A percentile compares a stretch with the other conserved stretches of the same genome.
Conservation (phyloP, 30 jellyfish, hydroid and myxozoan species). For the Hydractinia echinata region DNA sequence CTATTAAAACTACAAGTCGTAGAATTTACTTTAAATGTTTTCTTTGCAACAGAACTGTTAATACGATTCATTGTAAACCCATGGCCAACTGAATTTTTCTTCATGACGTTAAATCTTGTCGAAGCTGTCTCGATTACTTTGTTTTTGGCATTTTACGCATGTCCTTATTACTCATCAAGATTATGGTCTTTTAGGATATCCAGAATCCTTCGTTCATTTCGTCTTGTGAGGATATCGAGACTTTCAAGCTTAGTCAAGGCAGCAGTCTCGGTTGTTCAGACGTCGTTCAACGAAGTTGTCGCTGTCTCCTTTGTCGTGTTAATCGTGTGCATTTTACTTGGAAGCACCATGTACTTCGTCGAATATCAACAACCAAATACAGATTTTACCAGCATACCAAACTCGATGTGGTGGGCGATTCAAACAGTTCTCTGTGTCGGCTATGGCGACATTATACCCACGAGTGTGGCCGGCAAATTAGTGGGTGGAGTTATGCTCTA, state of each 20-base stretch:
- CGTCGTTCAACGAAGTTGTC: constrained; percentile 40
- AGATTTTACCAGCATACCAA: constrained; percentile 63
- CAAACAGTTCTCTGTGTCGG: constrained; percentile 76
- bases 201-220: constrained; percentile 47
- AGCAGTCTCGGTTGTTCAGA: constrained; percentile 26
- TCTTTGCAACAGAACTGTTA: constrained; percentile 43
- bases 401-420: constrained; percentile 93
- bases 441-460: constrained; percentile 76
- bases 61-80: constrained; percentile 37
- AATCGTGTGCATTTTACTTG: constrained; percentile 46
- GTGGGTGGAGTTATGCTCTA: constrained; percentile 53
- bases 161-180: not conserved
- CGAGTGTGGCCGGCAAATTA: constrained; percentile 47
- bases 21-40: constrained; percentile 11
- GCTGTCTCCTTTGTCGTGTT: constrained; percentile 37
- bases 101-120: constrained; percentile 18
- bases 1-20: not conserved
- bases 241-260: constrained; percentile 33
- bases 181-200: constrained; percentile 38
- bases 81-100: constrained; percentile 21
- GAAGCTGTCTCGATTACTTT: constrained; percentile 52
- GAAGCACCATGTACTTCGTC: constrained; percentile 49
- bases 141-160: constrained; percentile 14
- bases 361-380: constrained; percentile 40
- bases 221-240: constrained; percentile 50